A percentile compares a stretch with the other conserved stretches of the same genome.
Evolutionary conservation across 2,888 invertebrate genomes (phyloP).

Genomic region (Drosophila tripunctata): DNA sequence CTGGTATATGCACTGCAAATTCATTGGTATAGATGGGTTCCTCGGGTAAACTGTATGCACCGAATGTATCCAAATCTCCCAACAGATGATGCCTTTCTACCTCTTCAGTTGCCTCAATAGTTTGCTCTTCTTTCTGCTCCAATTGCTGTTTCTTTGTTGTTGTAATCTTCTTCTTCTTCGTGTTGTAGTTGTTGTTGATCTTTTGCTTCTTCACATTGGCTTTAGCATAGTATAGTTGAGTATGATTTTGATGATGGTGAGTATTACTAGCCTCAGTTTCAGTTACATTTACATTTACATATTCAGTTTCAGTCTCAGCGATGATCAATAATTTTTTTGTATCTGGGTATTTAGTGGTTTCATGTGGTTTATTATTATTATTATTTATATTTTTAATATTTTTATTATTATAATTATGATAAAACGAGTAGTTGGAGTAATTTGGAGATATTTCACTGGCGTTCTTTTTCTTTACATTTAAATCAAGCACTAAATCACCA

Average conservation of each 20-base stretch:
- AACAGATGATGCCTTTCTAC: conserved; percentile 56
- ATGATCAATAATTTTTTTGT: conserved; percentile 32
- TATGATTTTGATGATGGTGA: conserved; percentile 33
- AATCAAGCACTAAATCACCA: conserved; percentile 42
- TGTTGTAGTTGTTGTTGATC: conserved; percentile 25
- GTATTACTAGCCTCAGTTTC: conserved; percentile 54
- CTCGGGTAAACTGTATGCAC: conserved; percentile 75
- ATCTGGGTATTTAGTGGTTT: conserved; percentile 20
- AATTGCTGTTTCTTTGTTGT: background rate
- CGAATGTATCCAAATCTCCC: conserved; percentile 58
- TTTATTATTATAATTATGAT: conserved; percentile 34
- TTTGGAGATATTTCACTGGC: conserved; percentile 36
- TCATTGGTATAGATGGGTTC: conserved; percentile 89
- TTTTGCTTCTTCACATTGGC: conserved; percentile 36
- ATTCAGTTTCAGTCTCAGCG: conserved; percentile 14
- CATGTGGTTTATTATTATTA: too few species aligned
- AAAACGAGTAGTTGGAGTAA: conserved; percentile 39
- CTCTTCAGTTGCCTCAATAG: too few species aligned
- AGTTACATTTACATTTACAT: conserved; percentile 10
- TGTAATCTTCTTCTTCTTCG: background rate
- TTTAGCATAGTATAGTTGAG: conserved; percentile 15
- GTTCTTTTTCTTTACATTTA: conserved; percentile 21
- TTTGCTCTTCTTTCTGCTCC: background rate
- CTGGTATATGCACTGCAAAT: conserved; percentile 94
- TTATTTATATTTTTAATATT: too few species aligned